phyloP scores from a whole-genome alignment of 2,888 invertebrate genomes.

The Platycheirus rosarum region DNA sequence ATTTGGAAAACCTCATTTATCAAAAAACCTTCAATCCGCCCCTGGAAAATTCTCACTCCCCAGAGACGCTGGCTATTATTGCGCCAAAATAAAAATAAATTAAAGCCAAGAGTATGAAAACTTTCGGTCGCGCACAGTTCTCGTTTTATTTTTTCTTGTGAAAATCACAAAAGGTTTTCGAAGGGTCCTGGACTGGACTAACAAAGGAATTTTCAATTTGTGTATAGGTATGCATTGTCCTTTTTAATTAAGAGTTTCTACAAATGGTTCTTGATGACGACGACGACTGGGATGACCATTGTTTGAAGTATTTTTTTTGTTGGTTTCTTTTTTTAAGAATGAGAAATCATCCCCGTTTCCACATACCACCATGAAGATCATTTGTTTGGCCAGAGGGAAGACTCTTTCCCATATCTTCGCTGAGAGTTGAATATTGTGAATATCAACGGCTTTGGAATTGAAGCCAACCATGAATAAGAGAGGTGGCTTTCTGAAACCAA shows the following conservation, averaged over 20 bases:
- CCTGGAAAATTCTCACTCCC: slow-evolving; percentile 31
- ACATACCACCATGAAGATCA: slow-evolving; percentile 28
- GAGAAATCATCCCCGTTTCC: slow-evolving; percentile 34
- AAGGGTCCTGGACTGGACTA: slow-evolving; percentile 44
- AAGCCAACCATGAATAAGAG: slow-evolving; percentile 25
- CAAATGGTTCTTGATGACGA: slow-evolving; percentile 67
- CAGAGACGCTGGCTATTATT: slow-evolving; percentile 24
- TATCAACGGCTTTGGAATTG: slow-evolving; percentile 31
- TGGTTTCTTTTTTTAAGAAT: slow-evolving; percentile 39
- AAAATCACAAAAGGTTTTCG: slow-evolving; percentile 56
- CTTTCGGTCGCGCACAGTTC: slow-evolving; percentile 46
- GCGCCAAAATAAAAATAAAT: slow-evolving; percentile 48
- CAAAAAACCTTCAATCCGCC: background rate
- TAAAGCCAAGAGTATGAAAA: slow-evolving; percentile 61
- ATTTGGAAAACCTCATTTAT: background rate
- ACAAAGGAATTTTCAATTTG: slow-evolving; percentile 73
- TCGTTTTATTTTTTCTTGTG: slow-evolving; percentile 4
- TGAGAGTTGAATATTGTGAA: slow-evolving; percentile 12
- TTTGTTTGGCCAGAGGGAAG: slow-evolving; percentile 17
- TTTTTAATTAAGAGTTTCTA: slow-evolving; percentile 73
- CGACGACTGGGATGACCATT: slow-evolving; percentile 56
- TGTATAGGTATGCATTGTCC: slow-evolving; percentile 70
- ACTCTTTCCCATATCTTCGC: slow-evolving; percentile 9
- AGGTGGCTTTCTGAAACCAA: slow-evolving; percentile 25
- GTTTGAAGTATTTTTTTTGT: slow-evolving; percentile 42